phyloP scores from a whole-genome alignment of 2,797 vertebrate genomes.

The Hemitrygon akajei region DNA sequence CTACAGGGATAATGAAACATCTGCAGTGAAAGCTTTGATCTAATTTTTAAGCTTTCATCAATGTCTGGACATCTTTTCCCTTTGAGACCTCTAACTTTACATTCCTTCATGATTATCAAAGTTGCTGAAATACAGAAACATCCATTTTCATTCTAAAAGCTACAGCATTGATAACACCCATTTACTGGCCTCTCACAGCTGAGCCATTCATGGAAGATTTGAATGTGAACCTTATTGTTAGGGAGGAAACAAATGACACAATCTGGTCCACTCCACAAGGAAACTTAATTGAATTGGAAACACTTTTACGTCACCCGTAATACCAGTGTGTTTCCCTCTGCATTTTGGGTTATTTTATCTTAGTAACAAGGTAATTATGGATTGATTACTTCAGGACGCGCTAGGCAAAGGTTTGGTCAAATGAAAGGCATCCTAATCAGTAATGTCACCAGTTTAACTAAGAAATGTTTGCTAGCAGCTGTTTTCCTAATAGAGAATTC shows the following conservation, averaged over 20 bases:
- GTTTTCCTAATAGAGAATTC: neutral
- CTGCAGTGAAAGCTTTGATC: constrained; percentile 31
- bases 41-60: constrained; percentile 34
- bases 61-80: constrained; percentile 45
- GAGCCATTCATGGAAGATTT: neutral
- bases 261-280: constrained; percentile 26
- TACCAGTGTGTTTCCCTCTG: neutral
- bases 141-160: constrained; percentile 11
- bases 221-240: constrained; percentile 35
- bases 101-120: constrained; percentile 23
- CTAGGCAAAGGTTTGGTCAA: neutral
- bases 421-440: neutral
- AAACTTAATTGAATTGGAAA: constrained; percentile 37
- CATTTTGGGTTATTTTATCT: neutral
- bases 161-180: constrained; percentile 34
- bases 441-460: neutral
- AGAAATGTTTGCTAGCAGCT: neutral
- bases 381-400: neutral
- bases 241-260: constrained; percentile 32
- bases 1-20: constrained; percentile 15
- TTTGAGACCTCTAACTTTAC: constrained; percentile 54
- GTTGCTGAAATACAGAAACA: neutral
- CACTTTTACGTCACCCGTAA: neutral
- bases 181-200: constrained; percentile 24
- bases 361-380: constrained; percentile 18